Evolutionary conservation across 2,888 invertebrate species (phyloP).

Genomic region (Conus canariensis): DNA sequence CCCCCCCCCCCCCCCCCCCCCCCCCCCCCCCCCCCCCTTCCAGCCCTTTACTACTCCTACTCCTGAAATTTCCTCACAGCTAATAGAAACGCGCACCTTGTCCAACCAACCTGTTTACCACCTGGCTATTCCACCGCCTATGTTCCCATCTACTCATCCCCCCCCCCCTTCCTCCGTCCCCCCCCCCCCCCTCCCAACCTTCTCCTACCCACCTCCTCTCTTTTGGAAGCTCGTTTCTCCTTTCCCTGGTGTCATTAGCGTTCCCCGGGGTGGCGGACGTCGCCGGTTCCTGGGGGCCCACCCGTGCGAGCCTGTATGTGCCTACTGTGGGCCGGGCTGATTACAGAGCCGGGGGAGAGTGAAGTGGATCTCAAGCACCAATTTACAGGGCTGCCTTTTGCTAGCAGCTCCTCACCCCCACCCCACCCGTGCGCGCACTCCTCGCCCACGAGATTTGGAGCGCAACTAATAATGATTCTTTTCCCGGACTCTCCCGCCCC

Average conservation of each 20-base stretch:
- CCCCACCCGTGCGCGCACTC: too few relatives aligned
- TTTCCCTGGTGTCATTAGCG: neutral
- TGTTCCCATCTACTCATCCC: neutral
- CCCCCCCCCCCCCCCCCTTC: neutral
- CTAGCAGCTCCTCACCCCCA: neutral
- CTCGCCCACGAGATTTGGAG: neutral
- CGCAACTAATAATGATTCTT: slow-evolving; percentile 9
- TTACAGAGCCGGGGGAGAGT: neutral
- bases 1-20: neutral
- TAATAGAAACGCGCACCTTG: too few relatives aligned
- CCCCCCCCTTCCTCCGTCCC: too few relatives aligned
- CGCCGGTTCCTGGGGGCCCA: neutral
- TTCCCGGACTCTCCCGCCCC: neutral
- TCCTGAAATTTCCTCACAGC: too few relatives aligned
- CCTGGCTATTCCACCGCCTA: too few relatives aligned
- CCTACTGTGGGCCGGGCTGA: neutral
- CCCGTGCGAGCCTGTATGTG: neutral
- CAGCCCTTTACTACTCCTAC: neutral
- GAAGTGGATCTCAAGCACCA: slow-evolving; percentile 21
- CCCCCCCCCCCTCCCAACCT: too few relatives aligned
- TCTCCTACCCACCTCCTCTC: too few relatives aligned
- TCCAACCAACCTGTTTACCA: too few relatives aligned
- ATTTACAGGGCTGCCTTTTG: slow-evolving; percentile 27
- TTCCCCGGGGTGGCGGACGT: neutral
- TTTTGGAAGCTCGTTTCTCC: neutral